Evolutionary conservation across 2,113 vertebrate genomes (phyloP), one percentile per base, ranked within the genome.

Genomic region (Lycaon pictus): DNA sequence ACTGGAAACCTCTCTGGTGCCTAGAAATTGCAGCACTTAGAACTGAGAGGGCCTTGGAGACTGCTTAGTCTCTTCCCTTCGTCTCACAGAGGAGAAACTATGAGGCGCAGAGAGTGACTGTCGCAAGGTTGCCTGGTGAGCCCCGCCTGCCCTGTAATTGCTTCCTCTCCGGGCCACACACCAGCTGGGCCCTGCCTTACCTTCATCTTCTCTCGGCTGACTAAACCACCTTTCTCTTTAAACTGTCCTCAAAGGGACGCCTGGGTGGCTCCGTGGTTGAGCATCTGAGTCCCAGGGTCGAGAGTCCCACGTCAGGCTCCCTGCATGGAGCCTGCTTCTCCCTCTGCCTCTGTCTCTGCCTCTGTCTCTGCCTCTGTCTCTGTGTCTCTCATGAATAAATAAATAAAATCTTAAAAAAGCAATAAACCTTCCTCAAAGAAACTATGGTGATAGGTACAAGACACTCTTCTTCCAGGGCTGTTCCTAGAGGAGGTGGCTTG

Each of bases 21-120:
- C 63, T 85, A 62, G 51, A 77, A 92, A 69, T 82, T 72, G 8
- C 0, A 0, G n/a, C 62, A 63, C 62, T 98, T 63, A 62, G 65
- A 89, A 71, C 58, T 32, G 80, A 97, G 69, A 84, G 23, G 51
- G 22, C 80, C 85, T 95, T 58, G 12, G 80, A 88, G 92, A 85
- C 69, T n/a, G 81, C 23, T 84, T 81, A 43, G 71, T 27, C 32
- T 22, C 10, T 17, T 83, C 17, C 32, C 76, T 92, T 80, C 32
- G 48, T 90, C 95, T 90, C 71, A 56, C 53, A 81, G 80, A 53
- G 60, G 67, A 95, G 93, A 94, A 62, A 56, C 17, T 27, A 32
- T 48, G 51, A 84, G 62, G 43, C 3, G 0, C 11, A 48, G 43
- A 69, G 53, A 88, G 58, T 13, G 35, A 79, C 37, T 51, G 72